A percentile compares a stretch with the other conserved stretches of the same genome.
Evolutionary conservation across 2,888 invertebrate species (phyloP).

Genomic region (Hydriomena furcata): DNA sequence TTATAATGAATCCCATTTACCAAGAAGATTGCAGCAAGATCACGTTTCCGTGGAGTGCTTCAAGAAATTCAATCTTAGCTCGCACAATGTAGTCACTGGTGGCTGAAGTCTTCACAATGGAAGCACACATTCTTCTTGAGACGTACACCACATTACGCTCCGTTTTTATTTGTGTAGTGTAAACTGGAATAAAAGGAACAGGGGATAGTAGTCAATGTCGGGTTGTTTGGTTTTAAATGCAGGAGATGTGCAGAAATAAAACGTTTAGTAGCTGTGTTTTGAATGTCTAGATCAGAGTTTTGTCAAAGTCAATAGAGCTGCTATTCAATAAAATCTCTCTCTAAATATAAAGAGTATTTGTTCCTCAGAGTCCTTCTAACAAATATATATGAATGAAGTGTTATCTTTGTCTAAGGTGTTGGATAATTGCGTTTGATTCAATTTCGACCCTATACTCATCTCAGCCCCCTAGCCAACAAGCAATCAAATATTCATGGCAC

Average conservation of each 20-base stretch:
- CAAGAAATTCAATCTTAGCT: conserved; percentile 58
- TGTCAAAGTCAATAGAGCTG: too few species aligned
- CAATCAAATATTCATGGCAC: too few species aligned
- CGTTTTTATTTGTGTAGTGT: conserved; percentile 42
- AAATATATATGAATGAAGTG: too few species aligned
- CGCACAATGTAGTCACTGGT: conserved; percentile 42
- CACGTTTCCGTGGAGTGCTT: conserved; percentile 48
- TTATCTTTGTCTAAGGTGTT: too few species aligned
- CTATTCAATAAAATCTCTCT: too few species aligned
- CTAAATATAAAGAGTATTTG: too few species aligned
- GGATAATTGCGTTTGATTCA: too few species aligned
- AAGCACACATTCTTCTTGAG: conserved; percentile 45
- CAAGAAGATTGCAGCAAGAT: conserved; percentile 43
- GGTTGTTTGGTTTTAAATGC: conserved; percentile 24
- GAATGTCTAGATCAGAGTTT: conserved; percentile 10
- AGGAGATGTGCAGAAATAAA: conserved; percentile 22
- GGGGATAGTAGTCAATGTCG: conserved; percentile 20
- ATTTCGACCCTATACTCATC: too few species aligned
- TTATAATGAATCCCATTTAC: conserved; percentile 36
- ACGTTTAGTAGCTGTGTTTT: conserved; percentile 22
- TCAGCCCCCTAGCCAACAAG: too few species aligned
- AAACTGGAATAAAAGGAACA: conserved; percentile 30
- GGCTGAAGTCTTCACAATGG: conserved; percentile 50
- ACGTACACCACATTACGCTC: conserved; percentile 39
- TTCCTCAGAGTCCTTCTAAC: too few species aligned